phyloP scores from a whole-genome alignment of 2,888 invertebrate species.

The Bellardia bayeri region DNA sequence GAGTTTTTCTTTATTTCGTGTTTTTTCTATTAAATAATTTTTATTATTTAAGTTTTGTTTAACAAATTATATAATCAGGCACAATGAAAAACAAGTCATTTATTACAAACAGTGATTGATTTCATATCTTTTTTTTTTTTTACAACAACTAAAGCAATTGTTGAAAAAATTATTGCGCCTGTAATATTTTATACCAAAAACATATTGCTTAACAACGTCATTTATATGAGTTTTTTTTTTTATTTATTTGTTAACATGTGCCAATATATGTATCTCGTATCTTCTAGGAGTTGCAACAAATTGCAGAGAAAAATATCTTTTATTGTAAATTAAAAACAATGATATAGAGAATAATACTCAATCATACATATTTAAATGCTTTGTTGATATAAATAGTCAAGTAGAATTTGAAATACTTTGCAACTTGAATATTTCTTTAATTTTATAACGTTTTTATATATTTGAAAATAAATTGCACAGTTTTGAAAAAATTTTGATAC shows the following conservation, averaged over 20 bases:
- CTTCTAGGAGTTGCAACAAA: not conserved
- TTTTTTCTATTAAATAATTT: not conserved
- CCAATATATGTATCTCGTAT: conserved; percentile 7
- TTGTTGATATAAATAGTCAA: no score
- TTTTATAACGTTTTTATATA: no score
- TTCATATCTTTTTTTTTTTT: not conserved
- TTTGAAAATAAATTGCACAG: no score
- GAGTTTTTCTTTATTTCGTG: not conserved
- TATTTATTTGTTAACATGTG: conserved; percentile 15
- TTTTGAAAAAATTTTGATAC: no score
- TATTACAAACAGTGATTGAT: not conserved
- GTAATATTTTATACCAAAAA: conserved; percentile 21
- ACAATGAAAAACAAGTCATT: not conserved
- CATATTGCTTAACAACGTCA: conserved; percentile 18
- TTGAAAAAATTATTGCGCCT: not conserved
- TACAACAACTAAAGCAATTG: not conserved
- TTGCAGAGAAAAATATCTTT: conserved; percentile 11
- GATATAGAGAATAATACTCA: conserved; percentile 6
- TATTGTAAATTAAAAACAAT: not conserved
- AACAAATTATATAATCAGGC: not conserved
- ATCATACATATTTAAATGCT: not conserved
- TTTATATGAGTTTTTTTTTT: conserved; percentile 8
- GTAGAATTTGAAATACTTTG: not conserved
- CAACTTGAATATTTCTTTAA: not conserved
- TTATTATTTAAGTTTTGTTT: not conserved